Evolutionary conservation across 2,888 invertebrate genomes (phyloP).

Genomic region (Caenorhabditis wallacei): DNA sequence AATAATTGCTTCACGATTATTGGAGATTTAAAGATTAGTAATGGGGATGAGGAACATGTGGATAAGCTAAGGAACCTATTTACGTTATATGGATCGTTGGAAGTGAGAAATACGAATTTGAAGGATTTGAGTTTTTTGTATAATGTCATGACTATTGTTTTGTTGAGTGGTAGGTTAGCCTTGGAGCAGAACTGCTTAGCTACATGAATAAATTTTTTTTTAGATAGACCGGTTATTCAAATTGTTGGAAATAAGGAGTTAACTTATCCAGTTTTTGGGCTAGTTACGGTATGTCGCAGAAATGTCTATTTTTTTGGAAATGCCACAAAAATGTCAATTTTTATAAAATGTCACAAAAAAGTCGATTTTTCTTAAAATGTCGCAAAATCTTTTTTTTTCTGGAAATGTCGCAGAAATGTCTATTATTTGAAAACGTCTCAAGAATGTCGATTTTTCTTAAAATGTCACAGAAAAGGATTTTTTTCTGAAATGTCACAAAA

Average conservation of each 20-base stretch:
- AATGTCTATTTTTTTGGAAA: no score
- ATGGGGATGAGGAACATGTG: constrained; percentile 3
- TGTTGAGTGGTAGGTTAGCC: background rate
- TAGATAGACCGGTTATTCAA: background rate
- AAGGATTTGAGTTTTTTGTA: background rate
- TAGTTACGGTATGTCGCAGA: no score
- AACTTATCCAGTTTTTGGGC: background rate
- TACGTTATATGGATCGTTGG: background rate
- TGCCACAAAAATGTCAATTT: no score
- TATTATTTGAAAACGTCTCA: background rate
- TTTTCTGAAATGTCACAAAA: no score
- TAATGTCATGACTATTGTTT: background rate
- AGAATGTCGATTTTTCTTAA: background rate
- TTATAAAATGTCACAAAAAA: no score
- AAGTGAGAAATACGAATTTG: background rate
- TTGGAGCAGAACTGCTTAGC: background rate
- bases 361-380: no score
- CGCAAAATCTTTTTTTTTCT: no score
- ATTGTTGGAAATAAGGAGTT: background rate
- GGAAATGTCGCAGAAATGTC: no score
- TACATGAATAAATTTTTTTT: background rate
- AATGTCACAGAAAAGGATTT: background rate
- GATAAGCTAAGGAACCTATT: background rate
- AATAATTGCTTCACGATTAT: background rate
- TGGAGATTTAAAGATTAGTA: background rate